Evolutionary conservation across 2,888 invertebrate species (phyloP).

Genomic region (Omphaloscelis lunosa): DNA sequence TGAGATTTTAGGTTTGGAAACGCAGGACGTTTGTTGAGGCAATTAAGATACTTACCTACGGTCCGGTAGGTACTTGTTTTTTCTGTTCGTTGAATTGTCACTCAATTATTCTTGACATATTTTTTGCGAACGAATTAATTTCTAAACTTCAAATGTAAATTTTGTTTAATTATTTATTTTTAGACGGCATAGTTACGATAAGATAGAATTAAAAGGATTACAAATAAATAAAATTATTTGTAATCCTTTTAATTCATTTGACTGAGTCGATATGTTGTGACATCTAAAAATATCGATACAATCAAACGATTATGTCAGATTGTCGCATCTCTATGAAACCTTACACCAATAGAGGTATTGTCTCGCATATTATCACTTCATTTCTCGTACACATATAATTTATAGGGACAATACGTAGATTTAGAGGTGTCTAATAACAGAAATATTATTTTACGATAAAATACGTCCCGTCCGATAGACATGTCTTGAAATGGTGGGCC

Average conservation of each 20-base stretch:
- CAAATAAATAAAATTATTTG: constrained; percentile 3
- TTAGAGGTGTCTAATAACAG: constrained; percentile 81
- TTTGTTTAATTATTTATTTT: constrained; percentile 3
- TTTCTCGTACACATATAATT: constrained; percentile 80
- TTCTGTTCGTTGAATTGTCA: constrained; percentile 15
- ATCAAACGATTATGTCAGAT: constrained; percentile 7
- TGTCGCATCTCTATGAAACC: constrained; percentile 71
- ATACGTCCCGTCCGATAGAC: constrained; percentile 74
- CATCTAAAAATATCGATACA: constrained; percentile 51
- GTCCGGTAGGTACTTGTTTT: neutral
- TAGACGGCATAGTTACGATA: neutral
- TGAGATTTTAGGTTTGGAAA: constrained; percentile 36
- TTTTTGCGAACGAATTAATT: neutral
- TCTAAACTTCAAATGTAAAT: neutral
- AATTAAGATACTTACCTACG: constrained; percentile 3
- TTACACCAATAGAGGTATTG: constrained; percentile 76
- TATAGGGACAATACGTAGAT: constrained; percentile 82
- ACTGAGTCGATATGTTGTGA: neutral
- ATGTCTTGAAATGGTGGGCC: constrained; percentile 64
- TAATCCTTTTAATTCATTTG: neutral
- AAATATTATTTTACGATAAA: constrained; percentile 77
- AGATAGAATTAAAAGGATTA: no score
- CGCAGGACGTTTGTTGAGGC: constrained; percentile 12
- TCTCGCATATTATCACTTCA: constrained; percentile 86
- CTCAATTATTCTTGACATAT: constrained; percentile 13